Evolutionary conservation across 2,888 invertebrate genomes (phyloP).

Genomic region (Ecdyonurus torrentis): DNA sequence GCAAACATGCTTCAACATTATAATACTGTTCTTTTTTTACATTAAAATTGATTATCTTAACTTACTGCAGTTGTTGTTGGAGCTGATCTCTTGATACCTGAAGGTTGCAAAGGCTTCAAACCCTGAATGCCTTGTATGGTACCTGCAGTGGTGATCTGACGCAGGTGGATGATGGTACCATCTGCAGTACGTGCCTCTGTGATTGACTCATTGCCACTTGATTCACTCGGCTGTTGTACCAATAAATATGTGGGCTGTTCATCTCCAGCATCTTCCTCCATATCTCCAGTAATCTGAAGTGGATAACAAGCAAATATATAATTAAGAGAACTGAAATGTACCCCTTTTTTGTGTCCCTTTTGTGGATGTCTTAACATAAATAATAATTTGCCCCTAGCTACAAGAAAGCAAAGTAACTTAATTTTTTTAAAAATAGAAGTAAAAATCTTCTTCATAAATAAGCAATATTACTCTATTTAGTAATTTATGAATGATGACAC

Average conservation of each 20-base stretch:
- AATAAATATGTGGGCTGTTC: neutral
- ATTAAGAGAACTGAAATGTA: neutral
- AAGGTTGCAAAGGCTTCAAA: neutral
- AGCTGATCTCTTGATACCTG: neutral
- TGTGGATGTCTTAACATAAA: no score
- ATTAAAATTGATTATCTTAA: neutral
- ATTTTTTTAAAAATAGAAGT: no score
- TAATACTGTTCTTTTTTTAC: neutral
- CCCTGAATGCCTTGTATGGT: neutral
- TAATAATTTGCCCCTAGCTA: no score
- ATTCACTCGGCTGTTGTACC: neutral
- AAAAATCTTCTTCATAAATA: no score
- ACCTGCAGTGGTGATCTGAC: constrained; percentile 20
- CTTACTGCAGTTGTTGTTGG: neutral
- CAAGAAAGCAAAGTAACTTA: no score
- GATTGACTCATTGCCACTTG: neutral
- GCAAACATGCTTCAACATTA: neutral
- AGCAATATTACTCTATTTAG: no score
- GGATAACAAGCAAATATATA: neutral
- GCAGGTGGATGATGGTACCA: constrained; percentile 25
- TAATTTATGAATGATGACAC: no score
- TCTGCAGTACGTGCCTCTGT: constrained; percentile 19
- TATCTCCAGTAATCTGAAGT: neutral
- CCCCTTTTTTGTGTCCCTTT: no score
- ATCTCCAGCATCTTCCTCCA: neutral